Conservation (phyloP, 2,113 vertebrate genomes). For the Pardalotus punctatus region DNA sequence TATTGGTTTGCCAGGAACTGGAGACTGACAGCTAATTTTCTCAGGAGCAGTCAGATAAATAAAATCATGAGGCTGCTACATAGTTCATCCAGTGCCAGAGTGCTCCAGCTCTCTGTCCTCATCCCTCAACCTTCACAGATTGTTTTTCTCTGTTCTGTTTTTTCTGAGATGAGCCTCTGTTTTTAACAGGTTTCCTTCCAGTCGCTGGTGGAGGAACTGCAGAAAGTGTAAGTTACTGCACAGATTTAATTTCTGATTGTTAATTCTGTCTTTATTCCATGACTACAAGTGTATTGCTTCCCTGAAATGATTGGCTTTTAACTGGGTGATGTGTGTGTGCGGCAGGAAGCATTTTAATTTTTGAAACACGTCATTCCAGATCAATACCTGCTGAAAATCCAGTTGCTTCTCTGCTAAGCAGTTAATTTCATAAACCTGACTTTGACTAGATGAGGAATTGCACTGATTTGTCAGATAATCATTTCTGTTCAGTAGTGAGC, state of each 20-base stretch:
- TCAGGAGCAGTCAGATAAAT: background rate
- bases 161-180: background rate
- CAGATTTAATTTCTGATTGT: background rate
- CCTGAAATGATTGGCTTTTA: background rate
- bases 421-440: background rate
- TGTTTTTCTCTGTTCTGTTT: background rate
- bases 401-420: background rate
- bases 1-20: background rate
- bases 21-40: background rate
- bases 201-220: conserved; percentile 83
- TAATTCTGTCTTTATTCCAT: background rate
- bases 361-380: background rate
- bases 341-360: background rate
- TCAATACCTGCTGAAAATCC: conserved; percentile 4
- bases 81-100: background rate
- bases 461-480: background rate
- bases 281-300: background rate
- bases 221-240: conserved; percentile 83
- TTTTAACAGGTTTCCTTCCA: conserved; percentile 81
- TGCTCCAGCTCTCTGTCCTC: background rate
- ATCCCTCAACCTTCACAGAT: background rate
- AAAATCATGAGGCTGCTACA: background rate
- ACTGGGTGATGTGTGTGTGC: background rate
- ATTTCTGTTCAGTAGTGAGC: background rate
- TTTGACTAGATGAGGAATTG: background rate